Base-by-base conservation (phyloP, 2,888 invertebrate genomes). In the Zonitis immaculata region DNA sequence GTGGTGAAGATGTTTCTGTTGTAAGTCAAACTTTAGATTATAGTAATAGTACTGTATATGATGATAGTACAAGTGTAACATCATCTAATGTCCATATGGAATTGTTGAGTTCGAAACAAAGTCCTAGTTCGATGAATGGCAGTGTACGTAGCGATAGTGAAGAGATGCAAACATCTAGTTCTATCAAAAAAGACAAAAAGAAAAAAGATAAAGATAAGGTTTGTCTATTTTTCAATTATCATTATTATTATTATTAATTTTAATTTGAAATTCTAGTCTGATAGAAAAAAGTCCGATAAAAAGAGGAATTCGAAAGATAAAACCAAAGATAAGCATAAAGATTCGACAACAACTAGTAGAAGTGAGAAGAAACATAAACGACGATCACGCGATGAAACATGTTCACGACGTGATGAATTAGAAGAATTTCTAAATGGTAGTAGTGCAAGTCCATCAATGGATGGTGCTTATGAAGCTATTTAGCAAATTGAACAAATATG, bases 391-490 rank as follows among this genome's bases (percentile, higher is more conserved):
- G 76, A 76, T 50, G 78, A 77, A 63, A 68, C 68, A 14, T 70
- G 70, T 22, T 76, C 76, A 20, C 73, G 73, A 42, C 62, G 66
- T 66, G 82, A 82, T 60, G 84, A 83, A 64, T 70, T 85, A 28
- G 84, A 84, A 64, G 82, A 84, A 63, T 85, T 85, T 70, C 70
- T 85, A 6, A 83, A 83, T 70, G 79, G 80, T 55, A 68, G 78
- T 59, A 67, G 78, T 61, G 58, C 79, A 63, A 70, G 80, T 73
- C 68, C 82, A 73, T 72, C 80, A 62, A 70, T 79, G 72, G 77
- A 84, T 57, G 76, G 78, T 42, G 81, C 82, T 42, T 84, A 84
- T 64, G 83, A 84, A 71, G 82, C 82, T 60, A 79, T 84, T 69
- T 83, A 80, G 70, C 64, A 59, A 57, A 62, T 63, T 45, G 47